A percentile compares a stretch with the other conserved stretches of the same genome.
phyloP scores from a whole-genome alignment of 1,140 invertebrate species.

The Anadara kagoshimensis region DNA sequence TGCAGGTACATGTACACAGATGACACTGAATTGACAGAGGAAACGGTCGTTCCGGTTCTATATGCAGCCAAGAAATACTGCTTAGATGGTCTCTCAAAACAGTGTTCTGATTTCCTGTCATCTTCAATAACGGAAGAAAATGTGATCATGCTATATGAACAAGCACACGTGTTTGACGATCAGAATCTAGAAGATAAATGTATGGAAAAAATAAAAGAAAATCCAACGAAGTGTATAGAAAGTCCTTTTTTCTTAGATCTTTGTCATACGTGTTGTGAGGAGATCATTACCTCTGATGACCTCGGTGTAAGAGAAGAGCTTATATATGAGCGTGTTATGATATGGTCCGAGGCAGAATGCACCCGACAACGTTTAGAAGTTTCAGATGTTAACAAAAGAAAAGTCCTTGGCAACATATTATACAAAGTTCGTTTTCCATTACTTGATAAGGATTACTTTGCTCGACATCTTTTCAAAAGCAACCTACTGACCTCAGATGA shows the following conservation, averaged over 20 bases:
- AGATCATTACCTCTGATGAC: slow-evolving; percentile 32
- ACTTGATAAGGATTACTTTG: slow-evolving; percentile 26
- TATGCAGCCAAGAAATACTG: no score
- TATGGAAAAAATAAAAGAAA: slow-evolving; percentile 21
- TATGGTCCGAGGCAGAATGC: slow-evolving; percentile 29
- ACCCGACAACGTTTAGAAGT: background rate
- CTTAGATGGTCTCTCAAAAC: no score
- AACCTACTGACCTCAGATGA: background rate
- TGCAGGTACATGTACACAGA: no score
- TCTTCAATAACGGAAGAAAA: no score
- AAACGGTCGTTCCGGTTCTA: no score
- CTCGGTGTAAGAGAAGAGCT: slow-evolving; percentile 22
- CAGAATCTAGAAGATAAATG: slow-evolving; percentile 26
- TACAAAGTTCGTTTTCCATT: slow-evolving; percentile 39
- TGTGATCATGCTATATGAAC: no score
- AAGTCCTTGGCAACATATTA: slow-evolving; percentile 14
- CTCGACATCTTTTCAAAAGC: background rate
- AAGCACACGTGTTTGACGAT: slow-evolving; percentile 20
- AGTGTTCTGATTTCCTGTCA: no score
- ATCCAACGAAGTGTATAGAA: slow-evolving; percentile 20
- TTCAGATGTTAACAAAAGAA: slow-evolving; percentile 17
- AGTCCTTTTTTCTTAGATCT: slow-evolving; percentile 19
- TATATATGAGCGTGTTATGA: slow-evolving; percentile 33
- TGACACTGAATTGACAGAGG: no score
- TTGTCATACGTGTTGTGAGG: slow-evolving; percentile 22